phyloP scores from a whole-genome alignment of 2,113 vertebrate species.

The Poicephalus meyeri region DNA sequence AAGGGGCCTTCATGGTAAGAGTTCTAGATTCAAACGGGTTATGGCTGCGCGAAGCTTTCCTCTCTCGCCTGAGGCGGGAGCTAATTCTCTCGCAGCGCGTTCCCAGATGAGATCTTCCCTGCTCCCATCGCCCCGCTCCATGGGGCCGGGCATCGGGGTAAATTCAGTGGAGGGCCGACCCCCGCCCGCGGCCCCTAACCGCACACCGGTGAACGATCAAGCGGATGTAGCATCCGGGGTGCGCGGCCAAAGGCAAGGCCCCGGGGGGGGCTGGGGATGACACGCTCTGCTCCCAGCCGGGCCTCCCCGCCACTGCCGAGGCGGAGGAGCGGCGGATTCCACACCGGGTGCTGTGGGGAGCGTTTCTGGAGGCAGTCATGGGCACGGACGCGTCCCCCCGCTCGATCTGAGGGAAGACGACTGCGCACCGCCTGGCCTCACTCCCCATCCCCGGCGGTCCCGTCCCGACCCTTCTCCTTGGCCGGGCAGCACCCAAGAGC shows the following conservation, averaged over 20 bases:
- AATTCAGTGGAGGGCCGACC: background rate
- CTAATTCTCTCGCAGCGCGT: fast-evolving
- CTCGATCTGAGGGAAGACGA: background rate
- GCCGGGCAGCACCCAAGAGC: background rate
- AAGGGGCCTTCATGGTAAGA: background rate
- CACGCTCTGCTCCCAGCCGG: background rate
- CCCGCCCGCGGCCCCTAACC: background rate
- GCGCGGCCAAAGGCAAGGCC: background rate
- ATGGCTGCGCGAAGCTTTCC: fast-evolving
- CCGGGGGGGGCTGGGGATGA: fast-evolving
- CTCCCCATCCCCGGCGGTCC: background rate
- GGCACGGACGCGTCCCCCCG: too few relatives aligned
- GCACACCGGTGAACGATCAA: fast-evolving
- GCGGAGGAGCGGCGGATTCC: background rate
- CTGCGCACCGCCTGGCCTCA: background rate
- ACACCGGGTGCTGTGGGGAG: too few relatives aligned
- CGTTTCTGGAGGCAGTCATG: background rate
- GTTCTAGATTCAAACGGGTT: fast-evolving
- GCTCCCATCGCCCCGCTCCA: background rate
- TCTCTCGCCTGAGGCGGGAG: fast-evolving
- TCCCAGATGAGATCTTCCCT: fast-evolving
- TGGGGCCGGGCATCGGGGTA: background rate
- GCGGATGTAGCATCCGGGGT: fast-evolving
- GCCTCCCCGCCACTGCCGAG: background rate
- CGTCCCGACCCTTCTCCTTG: too few relatives aligned